A percentile compares a stretch with the other conserved stretches of the same genome.
These are phyloP conservation scores for Phoenicopterus ruber DNA, from an alignment of 2,113 vertebrate genomes.

Conservation along the genomic window DNA sequence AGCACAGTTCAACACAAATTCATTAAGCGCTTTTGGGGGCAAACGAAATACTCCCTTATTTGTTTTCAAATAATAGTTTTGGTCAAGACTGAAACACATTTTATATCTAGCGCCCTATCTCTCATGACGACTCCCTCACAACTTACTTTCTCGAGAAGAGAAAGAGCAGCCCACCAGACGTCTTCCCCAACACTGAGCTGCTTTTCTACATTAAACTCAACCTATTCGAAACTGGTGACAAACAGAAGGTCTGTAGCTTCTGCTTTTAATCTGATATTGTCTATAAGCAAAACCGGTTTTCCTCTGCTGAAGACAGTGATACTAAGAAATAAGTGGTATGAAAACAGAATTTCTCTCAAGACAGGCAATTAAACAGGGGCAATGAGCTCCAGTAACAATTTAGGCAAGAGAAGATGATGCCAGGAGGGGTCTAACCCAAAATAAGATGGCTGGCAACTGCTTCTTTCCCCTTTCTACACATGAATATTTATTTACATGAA, in stretches of 20 bases:
- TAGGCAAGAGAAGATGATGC: background rate
- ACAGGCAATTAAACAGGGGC: conserved; percentile 17
- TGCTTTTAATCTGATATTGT: background rate
- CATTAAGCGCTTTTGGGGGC: background rate
- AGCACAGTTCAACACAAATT: background rate
- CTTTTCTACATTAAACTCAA: background rate
- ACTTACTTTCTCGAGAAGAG: background rate
- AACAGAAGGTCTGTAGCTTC: background rate
- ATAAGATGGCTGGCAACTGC: background rate
- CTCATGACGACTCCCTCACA: background rate
- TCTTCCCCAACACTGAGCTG: background rate
- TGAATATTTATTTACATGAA: background rate
- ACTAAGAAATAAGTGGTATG: background rate
- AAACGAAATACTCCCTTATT: background rate
- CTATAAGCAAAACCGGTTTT: background rate
- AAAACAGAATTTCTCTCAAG: background rate
- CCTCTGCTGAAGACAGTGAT: background rate
- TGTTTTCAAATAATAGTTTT: background rate
- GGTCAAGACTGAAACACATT: background rate
- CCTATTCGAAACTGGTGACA: background rate
- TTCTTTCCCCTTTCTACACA: background rate
- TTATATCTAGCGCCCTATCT: background rate
- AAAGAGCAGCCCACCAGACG: background rate
- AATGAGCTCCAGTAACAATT: conserved; percentile 27
- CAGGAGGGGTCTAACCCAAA: background rate